phyloP scores from a whole-genome alignment of 2,797 vertebrate genomes.

The Denticeps clupeoides region DNA sequence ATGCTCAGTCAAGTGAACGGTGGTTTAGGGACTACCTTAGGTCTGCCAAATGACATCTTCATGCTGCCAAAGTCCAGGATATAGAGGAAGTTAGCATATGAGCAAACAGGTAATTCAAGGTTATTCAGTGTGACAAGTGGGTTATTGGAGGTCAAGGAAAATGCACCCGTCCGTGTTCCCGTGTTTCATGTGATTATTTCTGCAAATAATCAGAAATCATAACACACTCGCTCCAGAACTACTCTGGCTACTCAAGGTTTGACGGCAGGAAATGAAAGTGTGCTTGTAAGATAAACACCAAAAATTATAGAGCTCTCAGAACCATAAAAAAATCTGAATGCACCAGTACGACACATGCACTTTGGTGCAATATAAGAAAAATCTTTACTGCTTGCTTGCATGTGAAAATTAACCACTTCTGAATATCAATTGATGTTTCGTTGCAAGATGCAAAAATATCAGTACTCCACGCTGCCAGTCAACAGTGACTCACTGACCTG shows the following conservation, averaged over 20 bases:
- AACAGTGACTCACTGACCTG: too few species aligned
- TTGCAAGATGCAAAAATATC: too few species aligned
- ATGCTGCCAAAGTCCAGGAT: not conserved
- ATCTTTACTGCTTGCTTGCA: too few species aligned
- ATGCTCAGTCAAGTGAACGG: conserved; percentile 8
- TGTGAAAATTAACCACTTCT: too few species aligned
- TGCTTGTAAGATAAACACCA: conserved; percentile 6
- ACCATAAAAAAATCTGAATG: too few species aligned
- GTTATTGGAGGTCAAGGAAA: conserved; percentile 23
- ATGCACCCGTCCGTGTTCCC: not conserved
- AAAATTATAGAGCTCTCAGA: conserved; percentile 8
- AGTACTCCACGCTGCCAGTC: too few species aligned
- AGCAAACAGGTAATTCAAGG: conserved; percentile 12
- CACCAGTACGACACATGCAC: too few species aligned
- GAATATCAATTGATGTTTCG: too few species aligned
- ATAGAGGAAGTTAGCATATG: not conserved
- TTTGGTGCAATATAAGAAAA: too few species aligned
- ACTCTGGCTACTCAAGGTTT: not conserved
- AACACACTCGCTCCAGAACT: conserved; percentile 11
- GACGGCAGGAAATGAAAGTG: conserved; percentile 9
- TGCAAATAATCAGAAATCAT: conserved; percentile 20
- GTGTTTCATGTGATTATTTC: conserved; percentile 11
- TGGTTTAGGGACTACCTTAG: conserved; percentile 1
- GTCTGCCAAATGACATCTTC: conserved; percentile 2
- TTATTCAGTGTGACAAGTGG: conserved; percentile 39